A percentile compares a stretch with the other conserved stretches of the same genome.
Evolutionary conservation across 2,888 invertebrate genomes (phyloP).

Genomic region (Lasioglossum figueresi): DNA sequence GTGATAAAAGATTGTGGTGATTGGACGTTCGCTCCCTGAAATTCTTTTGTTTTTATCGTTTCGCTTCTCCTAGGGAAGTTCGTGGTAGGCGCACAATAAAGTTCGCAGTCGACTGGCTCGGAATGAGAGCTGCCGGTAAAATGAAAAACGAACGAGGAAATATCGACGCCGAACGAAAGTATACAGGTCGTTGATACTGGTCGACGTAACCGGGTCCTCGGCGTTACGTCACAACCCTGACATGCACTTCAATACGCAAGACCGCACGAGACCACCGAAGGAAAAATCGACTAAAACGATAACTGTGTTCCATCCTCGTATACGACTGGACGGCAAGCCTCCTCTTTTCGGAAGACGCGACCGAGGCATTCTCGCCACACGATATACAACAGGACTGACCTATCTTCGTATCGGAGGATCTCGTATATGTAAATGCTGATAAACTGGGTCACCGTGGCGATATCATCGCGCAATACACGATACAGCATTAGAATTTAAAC

Average conservation of each 20-base stretch:
- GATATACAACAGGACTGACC: slow-evolving; percentile 4
- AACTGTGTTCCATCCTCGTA: slow-evolving; percentile 4
- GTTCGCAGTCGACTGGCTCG: background rate
- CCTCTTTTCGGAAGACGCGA: background rate
- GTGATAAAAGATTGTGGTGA: background rate
- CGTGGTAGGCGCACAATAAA: background rate
- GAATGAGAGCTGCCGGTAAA: background rate
- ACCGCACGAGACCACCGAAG: slow-evolving; percentile 10
- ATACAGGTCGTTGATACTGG: slow-evolving; percentile 47
- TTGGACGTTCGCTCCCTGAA: background rate
- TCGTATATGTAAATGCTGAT: slow-evolving; percentile 23
- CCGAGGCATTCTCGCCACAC: background rate
- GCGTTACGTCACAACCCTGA: slow-evolving; percentile 35
- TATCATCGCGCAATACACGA: background rate
- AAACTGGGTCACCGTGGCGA: slow-evolving; percentile 1
- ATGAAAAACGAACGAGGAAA: background rate
- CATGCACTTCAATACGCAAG: slow-evolving; percentile 28
- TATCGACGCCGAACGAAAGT: slow-evolving; percentile 12
- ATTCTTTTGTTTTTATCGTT: background rate
- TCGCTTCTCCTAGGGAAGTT: background rate
- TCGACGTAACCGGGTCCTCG: slow-evolving; percentile 43
- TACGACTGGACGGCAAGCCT: background rate
- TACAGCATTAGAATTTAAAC: background rate
- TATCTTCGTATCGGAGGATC: slow-evolving; percentile 25
- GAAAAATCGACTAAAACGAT: slow-evolving; percentile 48